Conservation (phyloP, 2,888 invertebrate genomes). For the Physocephala rufipes region DNA sequence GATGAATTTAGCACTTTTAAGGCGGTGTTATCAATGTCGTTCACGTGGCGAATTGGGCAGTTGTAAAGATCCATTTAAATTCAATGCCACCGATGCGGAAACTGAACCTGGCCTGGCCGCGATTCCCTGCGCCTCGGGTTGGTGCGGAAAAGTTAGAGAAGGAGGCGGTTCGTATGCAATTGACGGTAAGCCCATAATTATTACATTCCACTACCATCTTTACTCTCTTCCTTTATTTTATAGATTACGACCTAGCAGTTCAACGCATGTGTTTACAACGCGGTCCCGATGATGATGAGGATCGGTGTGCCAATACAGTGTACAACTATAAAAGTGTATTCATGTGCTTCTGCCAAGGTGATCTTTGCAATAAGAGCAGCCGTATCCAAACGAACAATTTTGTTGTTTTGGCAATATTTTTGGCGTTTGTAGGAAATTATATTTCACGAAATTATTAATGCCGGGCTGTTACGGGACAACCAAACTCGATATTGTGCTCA, state of each 20-base stretch:
- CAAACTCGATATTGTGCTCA: too few relatives aligned
- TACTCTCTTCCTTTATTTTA: slow-evolving; percentile 3
- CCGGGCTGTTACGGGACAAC: too few relatives aligned
- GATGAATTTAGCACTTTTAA: slow-evolving; percentile 70
- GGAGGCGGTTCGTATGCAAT: slow-evolving; percentile 79
- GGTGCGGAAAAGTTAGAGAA: slow-evolving; percentile 92
- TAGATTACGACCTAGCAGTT: slow-evolving; percentile 87
- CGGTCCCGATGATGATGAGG: slow-evolving; percentile 88
- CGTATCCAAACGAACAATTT: not conserved
- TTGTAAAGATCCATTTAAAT: slow-evolving; percentile 86
- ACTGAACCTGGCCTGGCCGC: slow-evolving; percentile 77
- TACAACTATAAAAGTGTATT: slow-evolving; percentile 84
- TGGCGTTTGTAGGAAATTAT: not conserved
- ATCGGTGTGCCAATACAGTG: slow-evolving; percentile 86
- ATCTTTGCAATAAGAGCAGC: slow-evolving; percentile 77
- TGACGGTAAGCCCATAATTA: slow-evolving; percentile 72
- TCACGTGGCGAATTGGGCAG: slow-evolving; percentile 88
- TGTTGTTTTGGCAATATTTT: slow-evolving; percentile 3
- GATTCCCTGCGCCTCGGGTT: slow-evolving; percentile 86
- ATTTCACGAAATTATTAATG: not conserved
- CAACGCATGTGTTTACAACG: slow-evolving; percentile 88
- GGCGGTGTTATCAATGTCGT: slow-evolving; percentile 84
- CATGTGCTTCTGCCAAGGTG: slow-evolving; percentile 92
- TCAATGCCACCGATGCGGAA: slow-evolving; percentile 80
- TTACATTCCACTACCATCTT: not conserved